A percentile compares a stretch with the other conserved stretches of the same genome.
Conservation (phyloP, 2,797 vertebrate genomes). For the Euphonia xanthogaster region DNA sequence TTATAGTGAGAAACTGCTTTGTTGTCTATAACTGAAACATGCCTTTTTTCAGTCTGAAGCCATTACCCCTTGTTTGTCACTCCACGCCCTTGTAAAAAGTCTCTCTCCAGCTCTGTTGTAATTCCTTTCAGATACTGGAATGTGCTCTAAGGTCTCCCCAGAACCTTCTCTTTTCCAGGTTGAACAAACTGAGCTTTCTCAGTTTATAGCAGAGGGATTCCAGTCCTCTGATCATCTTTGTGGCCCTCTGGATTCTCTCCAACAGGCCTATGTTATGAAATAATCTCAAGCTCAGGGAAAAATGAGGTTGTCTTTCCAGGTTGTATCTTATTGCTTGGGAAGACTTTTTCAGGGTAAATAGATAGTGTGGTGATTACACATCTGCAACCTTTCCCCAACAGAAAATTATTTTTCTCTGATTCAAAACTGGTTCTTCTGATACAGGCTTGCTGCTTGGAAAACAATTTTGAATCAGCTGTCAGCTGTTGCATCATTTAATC, state of each 20-base stretch:
- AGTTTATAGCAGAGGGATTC: background rate
- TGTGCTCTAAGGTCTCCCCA: background rate
- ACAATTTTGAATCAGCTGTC: slow-evolving; percentile 20
- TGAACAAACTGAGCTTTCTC: background rate
- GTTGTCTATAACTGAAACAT: background rate
- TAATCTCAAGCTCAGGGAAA: background rate
- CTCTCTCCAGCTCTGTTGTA: background rate
- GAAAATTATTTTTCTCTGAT: slow-evolving; percentile 40
- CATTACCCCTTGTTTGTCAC: background rate
- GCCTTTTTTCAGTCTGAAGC: background rate
- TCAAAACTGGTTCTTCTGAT: slow-evolving; percentile 20
- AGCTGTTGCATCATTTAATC: slow-evolving; percentile 17
- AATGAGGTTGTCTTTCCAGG: background rate
- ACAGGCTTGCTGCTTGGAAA: slow-evolving; percentile 22
- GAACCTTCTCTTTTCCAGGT: background rate
- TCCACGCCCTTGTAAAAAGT: background rate
- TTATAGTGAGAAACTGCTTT: background rate
- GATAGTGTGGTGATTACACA: slow-evolving; percentile 41
- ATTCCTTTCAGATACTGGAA: background rate
- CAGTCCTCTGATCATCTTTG: background rate
- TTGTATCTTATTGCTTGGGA: background rate
- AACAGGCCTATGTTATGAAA: background rate
- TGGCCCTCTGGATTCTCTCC: background rate
- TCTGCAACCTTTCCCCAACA: slow-evolving; percentile 11
- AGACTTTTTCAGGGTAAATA: slow-evolving; percentile 7